These are phyloP conservation scores for Ophthalmolycus amberensis DNA, from an alignment of 2,113 vertebrate species.

Conservation along the genomic window DNA sequence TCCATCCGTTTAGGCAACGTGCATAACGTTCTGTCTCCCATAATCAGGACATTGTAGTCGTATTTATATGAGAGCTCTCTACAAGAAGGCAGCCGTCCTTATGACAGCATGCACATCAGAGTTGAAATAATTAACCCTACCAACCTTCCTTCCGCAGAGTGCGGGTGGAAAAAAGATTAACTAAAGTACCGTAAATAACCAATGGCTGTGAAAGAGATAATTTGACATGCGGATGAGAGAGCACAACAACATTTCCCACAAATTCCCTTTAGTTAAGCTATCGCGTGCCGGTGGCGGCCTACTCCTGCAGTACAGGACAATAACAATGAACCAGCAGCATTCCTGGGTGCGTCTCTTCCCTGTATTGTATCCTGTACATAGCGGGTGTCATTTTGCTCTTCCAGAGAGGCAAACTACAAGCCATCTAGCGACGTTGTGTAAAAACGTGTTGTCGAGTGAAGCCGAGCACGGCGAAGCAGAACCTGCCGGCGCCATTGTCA, in stretches of 20 bases:
- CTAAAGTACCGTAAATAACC: background rate
- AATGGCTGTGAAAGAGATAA: background rate
- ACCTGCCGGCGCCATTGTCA: conserved; percentile 71
- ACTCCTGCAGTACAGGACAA: background rate
- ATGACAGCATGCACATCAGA: background rate
- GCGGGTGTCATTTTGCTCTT: conserved; percentile 31
- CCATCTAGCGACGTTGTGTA: conserved; percentile 46
- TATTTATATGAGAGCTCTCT: background rate
- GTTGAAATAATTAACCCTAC: background rate
- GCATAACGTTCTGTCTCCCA: background rate
- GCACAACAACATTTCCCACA: background rate
- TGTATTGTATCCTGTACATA: conserved; percentile 12
- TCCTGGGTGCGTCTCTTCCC: conserved; percentile 2
- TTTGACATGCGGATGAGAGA: background rate
- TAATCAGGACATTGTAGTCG: background rate
- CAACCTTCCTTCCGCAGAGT: background rate
- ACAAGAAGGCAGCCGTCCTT: background rate
- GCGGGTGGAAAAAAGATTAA: background rate
- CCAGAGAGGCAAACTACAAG: conserved; percentile 20
- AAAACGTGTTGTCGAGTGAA: conserved; percentile 71
- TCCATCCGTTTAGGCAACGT: background rate
- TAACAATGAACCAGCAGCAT: conserved; percentile 22
- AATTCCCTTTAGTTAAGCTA: background rate
- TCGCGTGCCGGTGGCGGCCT: too few species aligned
- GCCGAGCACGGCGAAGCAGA: conserved; percentile 71